phyloP scores from a whole-genome alignment of 2,888 invertebrate species.

The Ichneumoninae sp. region DNA sequence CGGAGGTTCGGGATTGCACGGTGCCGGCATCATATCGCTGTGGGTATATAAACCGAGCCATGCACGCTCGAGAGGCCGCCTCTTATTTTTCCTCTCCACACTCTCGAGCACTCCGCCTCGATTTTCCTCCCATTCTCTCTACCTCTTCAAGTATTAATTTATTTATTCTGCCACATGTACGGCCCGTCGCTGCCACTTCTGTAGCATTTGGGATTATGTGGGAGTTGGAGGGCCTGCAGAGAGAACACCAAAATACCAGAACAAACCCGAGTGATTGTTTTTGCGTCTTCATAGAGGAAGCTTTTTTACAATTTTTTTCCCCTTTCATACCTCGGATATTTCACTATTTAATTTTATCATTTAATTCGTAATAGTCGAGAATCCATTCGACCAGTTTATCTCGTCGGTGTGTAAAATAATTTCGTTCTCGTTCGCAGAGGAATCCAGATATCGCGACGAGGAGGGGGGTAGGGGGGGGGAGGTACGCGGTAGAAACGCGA shows the following conservation, averaged over 20 bases:
- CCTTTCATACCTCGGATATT: not conserved
- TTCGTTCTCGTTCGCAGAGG: slow-evolving; percentile 1
- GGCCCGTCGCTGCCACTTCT: slow-evolving; percentile 58
- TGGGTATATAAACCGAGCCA: not conserved
- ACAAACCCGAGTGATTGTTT: slow-evolving; percentile 6
- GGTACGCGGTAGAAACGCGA: slow-evolving; percentile 46
- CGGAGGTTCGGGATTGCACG: slow-evolving; percentile 36
- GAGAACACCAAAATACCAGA: slow-evolving; percentile 13
- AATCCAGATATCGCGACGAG: not conserved
- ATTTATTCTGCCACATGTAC: slow-evolving; percentile 53
- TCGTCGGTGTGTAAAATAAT: slow-evolving; percentile 32
- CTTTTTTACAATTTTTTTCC: slow-evolving; percentile 1
- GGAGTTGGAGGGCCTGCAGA: slow-evolving; percentile 16
- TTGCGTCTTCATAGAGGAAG: no score
- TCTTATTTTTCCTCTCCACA: slow-evolving; percentile 46
- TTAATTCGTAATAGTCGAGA: slow-evolving; percentile 42
- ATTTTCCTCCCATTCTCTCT: slow-evolving; percentile 53
- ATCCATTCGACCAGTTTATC: slow-evolving; percentile 22
- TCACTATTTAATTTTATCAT: slow-evolving; percentile 31
- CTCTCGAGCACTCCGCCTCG: slow-evolving; percentile 41
- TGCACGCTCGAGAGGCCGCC: slow-evolving; percentile 38
- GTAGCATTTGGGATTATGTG: slow-evolving; percentile 63
- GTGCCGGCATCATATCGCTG: slow-evolving; percentile 26
- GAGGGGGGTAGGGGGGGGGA: not conserved
- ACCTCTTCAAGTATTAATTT: slow-evolving; percentile 54